Evolutionary conservation across 2,888 invertebrate genomes (phyloP).

Genomic region (Andrena marginata): DNA sequence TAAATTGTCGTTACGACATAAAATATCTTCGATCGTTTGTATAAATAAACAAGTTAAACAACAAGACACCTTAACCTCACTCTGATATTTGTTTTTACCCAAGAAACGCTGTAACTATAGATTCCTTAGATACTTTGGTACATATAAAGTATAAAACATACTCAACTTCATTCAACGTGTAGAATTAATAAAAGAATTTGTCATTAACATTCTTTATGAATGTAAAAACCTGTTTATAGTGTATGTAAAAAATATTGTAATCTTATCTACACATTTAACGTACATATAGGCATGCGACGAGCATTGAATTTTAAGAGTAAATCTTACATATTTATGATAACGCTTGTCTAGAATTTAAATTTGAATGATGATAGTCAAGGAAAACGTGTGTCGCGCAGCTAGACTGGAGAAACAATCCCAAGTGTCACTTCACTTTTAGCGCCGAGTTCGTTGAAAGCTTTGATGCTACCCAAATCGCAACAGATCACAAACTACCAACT

Average conservation of each 20-base stretch:
- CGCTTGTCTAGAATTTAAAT: slow-evolving; percentile 6
- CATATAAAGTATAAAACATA: background rate
- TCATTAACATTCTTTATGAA: background rate
- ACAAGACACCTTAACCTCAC: slow-evolving; percentile 43
- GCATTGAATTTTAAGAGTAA: background rate
- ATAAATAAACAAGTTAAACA: slow-evolving; percentile 13
- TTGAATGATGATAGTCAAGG: slow-evolving; percentile 9
- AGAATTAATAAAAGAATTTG: too few species aligned
- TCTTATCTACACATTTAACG: background rate
- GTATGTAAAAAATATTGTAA: background rate
- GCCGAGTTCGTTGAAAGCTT: slow-evolving; percentile 21
- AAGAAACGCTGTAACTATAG: background rate
- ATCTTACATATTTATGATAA: background rate
- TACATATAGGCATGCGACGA: background rate
- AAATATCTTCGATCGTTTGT: background rate
- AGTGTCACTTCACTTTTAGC: slow-evolving; percentile 34
- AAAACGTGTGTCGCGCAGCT: background rate
- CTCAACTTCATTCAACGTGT: background rate
- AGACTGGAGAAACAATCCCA: background rate
- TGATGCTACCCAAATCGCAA: background rate
- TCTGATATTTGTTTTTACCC: background rate
- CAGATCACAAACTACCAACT: background rate
- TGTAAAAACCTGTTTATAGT: background rate
- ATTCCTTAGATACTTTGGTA: background rate
- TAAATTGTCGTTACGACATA: background rate